Conservation (phyloP, 2,113 vertebrate genomes). For the Myodes glareolus region DNA sequence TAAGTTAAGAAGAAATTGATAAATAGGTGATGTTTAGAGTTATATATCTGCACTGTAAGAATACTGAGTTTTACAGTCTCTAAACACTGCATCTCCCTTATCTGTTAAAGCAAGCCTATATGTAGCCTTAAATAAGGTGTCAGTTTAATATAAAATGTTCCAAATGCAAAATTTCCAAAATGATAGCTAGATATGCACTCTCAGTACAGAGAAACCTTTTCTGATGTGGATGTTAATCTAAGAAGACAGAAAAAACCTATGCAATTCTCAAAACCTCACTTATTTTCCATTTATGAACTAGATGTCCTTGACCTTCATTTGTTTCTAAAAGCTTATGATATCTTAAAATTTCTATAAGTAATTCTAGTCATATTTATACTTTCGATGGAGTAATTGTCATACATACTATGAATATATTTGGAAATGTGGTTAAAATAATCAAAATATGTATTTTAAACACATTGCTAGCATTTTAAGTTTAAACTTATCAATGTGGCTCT, state of each 20-base stretch:
- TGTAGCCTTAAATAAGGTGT: background rate
- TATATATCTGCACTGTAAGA: constrained; percentile 71
- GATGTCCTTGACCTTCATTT: background rate
- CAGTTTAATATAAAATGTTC: background rate
- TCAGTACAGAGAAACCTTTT: background rate
- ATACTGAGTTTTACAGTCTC: constrained; percentile 62
- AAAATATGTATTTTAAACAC: background rate
- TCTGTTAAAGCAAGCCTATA: background rate
- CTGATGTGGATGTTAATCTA: background rate
- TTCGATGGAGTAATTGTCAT: background rate
- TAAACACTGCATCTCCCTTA: background rate
- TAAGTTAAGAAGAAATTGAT: constrained; percentile 80
- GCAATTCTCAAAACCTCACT: background rate
- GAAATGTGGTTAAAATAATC: background rate
- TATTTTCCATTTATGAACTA: background rate
- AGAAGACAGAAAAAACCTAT: background rate
- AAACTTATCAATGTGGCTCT: background rate
- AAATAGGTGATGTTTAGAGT: constrained; percentile 76
- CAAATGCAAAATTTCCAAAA: background rate
- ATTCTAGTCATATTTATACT: background rate
- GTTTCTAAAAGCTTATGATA: background rate
- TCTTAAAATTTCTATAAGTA: background rate
- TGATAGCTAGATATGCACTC: background rate
- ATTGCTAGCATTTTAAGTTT: background rate
- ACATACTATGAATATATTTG: background rate